These are phyloP conservation scores for Ectemnius cavifrons DNA, from an alignment of 2,888 invertebrate genomes.

Conservation along the genomic window DNA sequence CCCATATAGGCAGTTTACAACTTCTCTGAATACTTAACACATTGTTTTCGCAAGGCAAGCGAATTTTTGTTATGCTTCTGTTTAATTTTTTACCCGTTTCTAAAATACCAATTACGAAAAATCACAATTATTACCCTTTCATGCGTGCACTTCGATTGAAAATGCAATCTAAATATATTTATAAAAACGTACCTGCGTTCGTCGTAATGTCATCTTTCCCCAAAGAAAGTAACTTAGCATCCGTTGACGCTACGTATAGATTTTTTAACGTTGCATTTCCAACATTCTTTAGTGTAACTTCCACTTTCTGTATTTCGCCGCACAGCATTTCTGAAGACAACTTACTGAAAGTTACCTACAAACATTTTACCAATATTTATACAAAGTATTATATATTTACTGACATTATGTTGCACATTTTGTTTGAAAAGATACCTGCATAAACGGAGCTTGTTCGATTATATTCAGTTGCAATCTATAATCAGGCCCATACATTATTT, in stretches of 20 bases:
- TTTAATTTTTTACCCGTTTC: conserved; percentile 73
- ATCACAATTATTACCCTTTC: conserved; percentile 24
- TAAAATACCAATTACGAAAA: conserved; percentile 41
- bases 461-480: conserved; percentile 87
- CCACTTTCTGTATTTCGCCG: conserved; percentile 86
- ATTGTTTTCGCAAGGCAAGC: conserved; percentile 73
- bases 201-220: conserved; percentile 64
- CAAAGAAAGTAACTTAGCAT: conserved; percentile 84
- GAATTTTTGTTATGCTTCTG: conserved; percentile 77
- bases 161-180: background rate
- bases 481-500: conserved; percentile 81
- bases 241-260: conserved; percentile 84
- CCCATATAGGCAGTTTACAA: conserved; percentile 82
- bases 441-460: conserved; percentile 88
- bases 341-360: conserved; percentile 85
- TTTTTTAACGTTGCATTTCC: conserved; percentile 84
- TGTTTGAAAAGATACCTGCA: conserved; percentile 82
- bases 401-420: too few species aligned
- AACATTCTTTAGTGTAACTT: conserved; percentile 84
- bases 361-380: conserved; percentile 39
- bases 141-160: background rate
- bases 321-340: conserved; percentile 84
- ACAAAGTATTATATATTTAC: background rate
- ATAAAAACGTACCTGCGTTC: conserved; percentile 40
- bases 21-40: conserved; percentile 80